Conservation (phyloP, 2,113 vertebrate genomes). For the Garra rufa region DNA sequence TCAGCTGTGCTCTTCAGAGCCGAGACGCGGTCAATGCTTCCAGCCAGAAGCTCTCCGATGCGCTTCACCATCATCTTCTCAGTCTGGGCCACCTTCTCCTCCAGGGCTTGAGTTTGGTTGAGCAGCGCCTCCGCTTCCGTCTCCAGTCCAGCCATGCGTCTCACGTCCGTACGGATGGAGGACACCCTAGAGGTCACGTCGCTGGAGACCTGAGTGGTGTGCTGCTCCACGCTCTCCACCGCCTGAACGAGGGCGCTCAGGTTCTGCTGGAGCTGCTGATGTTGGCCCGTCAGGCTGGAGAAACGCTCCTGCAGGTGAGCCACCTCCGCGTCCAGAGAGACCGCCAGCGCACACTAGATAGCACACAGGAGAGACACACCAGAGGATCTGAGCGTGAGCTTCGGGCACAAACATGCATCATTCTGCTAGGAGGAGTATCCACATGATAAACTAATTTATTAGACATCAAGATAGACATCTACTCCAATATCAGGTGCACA, state of each 20-base stretch:
- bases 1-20: conserved; percentile 77
- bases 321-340: conserved; percentile 79
- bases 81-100: conserved; percentile 77
- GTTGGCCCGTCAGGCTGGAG: conserved; percentile 70
- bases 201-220: conserved; percentile 64
- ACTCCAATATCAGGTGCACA: too few species aligned
- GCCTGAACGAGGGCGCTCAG: conserved; percentile 76
- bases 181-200: conserved; percentile 78
- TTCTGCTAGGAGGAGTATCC: too few species aligned
- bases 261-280: conserved; percentile 76
- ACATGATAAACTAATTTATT: too few species aligned
- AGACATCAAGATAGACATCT: too few species aligned
- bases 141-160: conserved; percentile 88
- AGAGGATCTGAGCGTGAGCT: too few species aligned
- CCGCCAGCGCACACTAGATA: conserved; percentile 79
- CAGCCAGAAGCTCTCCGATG: conserved; percentile 85
- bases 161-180: conserved; percentile 87
- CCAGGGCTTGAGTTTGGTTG: conserved; percentile 77
- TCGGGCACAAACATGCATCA: too few species aligned
- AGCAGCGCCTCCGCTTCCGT: conserved; percentile 81
- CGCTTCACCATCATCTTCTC: conserved; percentile 82
- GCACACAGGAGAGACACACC: not conserved
- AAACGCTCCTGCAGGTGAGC: conserved; percentile 77
- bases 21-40: conserved; percentile 86
- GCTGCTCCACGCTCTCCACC: conserved; percentile 76